Conservation (phyloP, 2,797 vertebrate genomes). For the Crocidura indochinensis region DNA sequence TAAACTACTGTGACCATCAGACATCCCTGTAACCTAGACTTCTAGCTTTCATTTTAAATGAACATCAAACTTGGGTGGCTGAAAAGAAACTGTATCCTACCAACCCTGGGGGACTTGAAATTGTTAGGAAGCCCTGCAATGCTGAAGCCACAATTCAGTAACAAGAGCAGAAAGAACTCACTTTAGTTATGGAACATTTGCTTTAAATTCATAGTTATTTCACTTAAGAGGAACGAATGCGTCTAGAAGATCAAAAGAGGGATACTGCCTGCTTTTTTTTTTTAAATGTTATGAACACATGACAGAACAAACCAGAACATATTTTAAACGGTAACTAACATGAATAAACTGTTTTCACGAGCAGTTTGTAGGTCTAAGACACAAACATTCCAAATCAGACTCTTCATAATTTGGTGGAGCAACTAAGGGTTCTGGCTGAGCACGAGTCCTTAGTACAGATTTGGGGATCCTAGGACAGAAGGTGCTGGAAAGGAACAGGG, state of each 20-base stretch:
- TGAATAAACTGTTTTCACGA: slow-evolving; percentile 70
- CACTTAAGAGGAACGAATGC: slow-evolving; percentile 9
- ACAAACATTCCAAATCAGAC: slow-evolving; percentile 66
- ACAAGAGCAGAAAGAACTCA: slow-evolving; percentile 25
- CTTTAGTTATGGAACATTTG: slow-evolving; percentile 68
- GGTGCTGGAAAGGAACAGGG: slow-evolving; percentile 75
- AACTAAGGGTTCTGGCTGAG: slow-evolving; percentile 50
- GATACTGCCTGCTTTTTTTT: slow-evolving; percentile 79
- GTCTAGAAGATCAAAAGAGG: slow-evolving; percentile 76
- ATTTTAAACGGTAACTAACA: slow-evolving; percentile 83
- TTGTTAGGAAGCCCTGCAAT: slow-evolving; percentile 49
- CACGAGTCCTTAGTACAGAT: slow-evolving; percentile 80
- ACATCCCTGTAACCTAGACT: slow-evolving; percentile 9
- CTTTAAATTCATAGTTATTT: slow-evolving; percentile 50
- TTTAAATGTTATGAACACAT: slow-evolving; percentile 80
- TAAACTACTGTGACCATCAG: background rate
- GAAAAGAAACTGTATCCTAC: slow-evolving; percentile 60
- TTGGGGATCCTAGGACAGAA: slow-evolving; percentile 77
- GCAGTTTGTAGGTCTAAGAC: slow-evolving; percentile 78
- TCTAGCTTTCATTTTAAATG: slow-evolving; percentile 18
- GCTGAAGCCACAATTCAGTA: slow-evolving; percentile 60
- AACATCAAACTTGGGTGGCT: slow-evolving; percentile 52
- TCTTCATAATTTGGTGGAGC: slow-evolving; percentile 66
- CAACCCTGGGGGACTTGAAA: slow-evolving; percentile 65
- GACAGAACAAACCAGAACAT: slow-evolving; percentile 86